Conservation (phyloP, 2,113 vertebrate genomes). For the Riparia riparia region DNA sequence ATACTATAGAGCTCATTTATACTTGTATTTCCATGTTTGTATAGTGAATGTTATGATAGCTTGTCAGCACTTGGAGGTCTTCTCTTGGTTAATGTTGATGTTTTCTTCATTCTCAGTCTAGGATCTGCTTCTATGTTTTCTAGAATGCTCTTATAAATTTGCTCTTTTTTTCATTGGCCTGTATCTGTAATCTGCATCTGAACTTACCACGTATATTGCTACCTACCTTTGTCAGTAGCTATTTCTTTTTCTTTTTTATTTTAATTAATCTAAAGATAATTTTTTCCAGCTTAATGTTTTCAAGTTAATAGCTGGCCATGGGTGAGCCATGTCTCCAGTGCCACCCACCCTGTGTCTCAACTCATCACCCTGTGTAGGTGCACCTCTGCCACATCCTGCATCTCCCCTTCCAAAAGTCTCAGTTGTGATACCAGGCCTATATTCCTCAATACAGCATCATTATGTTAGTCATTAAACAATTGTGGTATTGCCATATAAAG, state of each 20-base stretch:
- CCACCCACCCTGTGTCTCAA: not conserved
- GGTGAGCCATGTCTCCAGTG: not conserved
- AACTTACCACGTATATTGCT: not conserved
- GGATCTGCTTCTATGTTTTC: not conserved
- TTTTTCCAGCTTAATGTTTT: not conserved
- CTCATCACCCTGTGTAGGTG: not conserved
- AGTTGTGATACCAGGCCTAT: not conserved
- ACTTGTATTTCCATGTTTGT: not conserved
- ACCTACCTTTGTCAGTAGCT: not conserved
- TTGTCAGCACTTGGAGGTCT: not conserved
- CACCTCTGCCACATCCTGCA: not conserved
- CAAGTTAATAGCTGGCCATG: not conserved
- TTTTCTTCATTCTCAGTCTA: not conserved
- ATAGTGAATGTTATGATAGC: fast-evolving
- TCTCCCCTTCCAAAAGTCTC: not conserved
- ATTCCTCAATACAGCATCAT: not conserved
- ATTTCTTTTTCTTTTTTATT: not conserved
- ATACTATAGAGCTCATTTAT: not conserved
- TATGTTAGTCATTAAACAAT: not conserved
- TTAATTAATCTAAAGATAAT: not conserved
- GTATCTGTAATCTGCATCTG: not conserved
- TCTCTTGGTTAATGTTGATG: not conserved
- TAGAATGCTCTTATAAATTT: not conserved
- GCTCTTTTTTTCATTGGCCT: not conserved
- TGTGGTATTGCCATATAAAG: not conserved